Base-by-base conservation (phyloP, 2,888 invertebrate genomes). In the Cataglyphis rosenhaueri region DNA sequence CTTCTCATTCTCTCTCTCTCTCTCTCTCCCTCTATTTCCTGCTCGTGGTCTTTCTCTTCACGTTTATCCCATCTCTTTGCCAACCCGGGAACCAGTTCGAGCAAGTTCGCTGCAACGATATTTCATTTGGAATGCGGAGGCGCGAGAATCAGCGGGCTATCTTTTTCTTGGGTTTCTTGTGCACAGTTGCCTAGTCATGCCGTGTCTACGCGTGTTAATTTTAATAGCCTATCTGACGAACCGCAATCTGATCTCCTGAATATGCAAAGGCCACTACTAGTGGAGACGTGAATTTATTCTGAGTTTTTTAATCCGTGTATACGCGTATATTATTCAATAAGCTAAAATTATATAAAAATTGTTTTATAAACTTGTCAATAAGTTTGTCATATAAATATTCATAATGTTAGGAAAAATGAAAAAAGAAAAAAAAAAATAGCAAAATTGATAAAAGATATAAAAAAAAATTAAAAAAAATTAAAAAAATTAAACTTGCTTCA, bases 101-200 rank as follows among this genome's bases (percentile, higher is more conserved):
- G 84, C 87, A 52, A 75, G 84, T 83, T 83, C 86, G 83, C 35
- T 78, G 66, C 71, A 76, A 83, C 90, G 87, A 90, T 91, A 91
- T 91, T 91, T 92, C 91, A 92, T 89, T 88, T 75, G 85, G 74
- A 75, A 84, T 44, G 83, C 78, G 70, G 61, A 75, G 85, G 81
- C 75, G 84, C 78, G 83, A 81, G 85, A 59, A 32, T 41, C 57
- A 41, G 55, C 76, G 55, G 55, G 29, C 52, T 29, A 29, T 8
- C 44, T 79, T 70, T 59, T 79, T 79, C 57, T 59, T 71, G 9
- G 25, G 25, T 44, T 79, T 79, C 78, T 59, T 79, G 71, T 25
- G 44, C 48, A 21, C 78, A 44, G 44, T 25, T 59, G 71, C 70
- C 21, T 55, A 71, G 78, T 71, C 78, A 79, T 35, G 78, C 78